These are phyloP conservation scores for Calypte anna DNA, from an alignment of 2,113 vertebrate species.

Conservation along the genomic window DNA sequence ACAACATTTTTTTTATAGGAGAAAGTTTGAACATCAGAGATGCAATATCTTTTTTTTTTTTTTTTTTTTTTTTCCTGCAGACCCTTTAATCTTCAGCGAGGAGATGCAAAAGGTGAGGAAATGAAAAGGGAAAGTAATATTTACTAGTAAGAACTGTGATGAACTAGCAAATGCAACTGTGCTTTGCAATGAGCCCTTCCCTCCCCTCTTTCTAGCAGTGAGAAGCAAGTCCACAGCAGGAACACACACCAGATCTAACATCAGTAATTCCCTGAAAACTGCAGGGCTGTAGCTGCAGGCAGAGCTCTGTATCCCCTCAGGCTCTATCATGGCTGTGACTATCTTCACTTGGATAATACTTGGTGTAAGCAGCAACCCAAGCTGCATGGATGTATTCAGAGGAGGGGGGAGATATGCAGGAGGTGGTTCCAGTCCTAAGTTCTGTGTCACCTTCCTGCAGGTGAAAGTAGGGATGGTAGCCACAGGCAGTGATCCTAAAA, in stretches of 20 bases:
- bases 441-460: neutral
- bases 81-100: neutral
- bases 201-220: neutral
- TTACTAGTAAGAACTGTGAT: neutral
- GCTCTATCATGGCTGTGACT: fast-evolving
- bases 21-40: neutral
- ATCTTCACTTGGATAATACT: neutral
- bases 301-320: neutral
- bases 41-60: neutral
- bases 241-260: fast-evolving
- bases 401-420: neutral
- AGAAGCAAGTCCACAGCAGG: neutral
- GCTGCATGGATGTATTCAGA: neutral
- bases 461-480: neutral
- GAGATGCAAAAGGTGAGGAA: neutral
- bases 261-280: neutral
- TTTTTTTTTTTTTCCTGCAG: neutral
- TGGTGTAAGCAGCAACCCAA: fast-evolving
- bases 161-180: neutral
- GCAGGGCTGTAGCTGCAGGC: neutral
- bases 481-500: neutral
- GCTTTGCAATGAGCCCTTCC: fast-evolving
- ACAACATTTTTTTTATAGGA: neutral
- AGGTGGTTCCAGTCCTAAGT: neutral
- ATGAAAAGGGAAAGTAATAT: neutral